Evolutionary conservation across 2,113 vertebrate genomes (phyloP), one percentile per base, ranked within the genome.

Genomic region (Microcebus ravelobensis): DNA sequence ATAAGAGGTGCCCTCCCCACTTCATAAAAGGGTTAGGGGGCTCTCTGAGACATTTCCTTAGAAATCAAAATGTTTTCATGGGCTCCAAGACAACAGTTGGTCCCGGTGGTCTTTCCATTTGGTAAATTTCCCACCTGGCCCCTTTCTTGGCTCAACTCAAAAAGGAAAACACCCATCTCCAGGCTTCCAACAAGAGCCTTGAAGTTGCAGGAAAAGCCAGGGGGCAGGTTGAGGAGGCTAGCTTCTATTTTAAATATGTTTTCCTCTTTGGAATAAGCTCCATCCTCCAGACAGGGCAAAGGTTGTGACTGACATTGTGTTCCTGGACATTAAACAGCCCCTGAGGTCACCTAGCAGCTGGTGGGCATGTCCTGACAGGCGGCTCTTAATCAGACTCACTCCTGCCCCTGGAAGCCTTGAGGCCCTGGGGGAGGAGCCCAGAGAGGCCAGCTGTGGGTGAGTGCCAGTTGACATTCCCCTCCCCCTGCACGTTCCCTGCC

Each of bases 181-280:
- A 89, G 45, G 55, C 93, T 93, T 97, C 97, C 84, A 87, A 36
- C 1, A 21, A 67, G 93, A 93, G 79, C 96, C 97, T 90, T 96
- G 96, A 96, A 97, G 96, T 80, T 39, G 42, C 98, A 97, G 98
- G 98, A 98, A 98, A 88, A 90, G 83, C 91, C 71, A 39, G 67
- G 87, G 79, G 92, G 50, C 34, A 87, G 87, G 95, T 82, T 5
- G 12, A 91, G 74, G 89, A 90, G 94, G 90, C 23, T 5, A 61
- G 87, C 87, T 97, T 97, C 98, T 98, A 98, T 98, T 98, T 98
- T 98, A 97, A 93, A 98, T 84, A 90, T 29, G 65, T 95, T 95
- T 98, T 98, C 97, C 98, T 98, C 87, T 96, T 76, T 74, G 86
- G 90, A 91, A 93, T 95, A n/a, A 52, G 50, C 70, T 95, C 80